phyloP scores from a whole-genome alignment of 2,888 invertebrate genomes.

The Tridacna gigas region DNA sequence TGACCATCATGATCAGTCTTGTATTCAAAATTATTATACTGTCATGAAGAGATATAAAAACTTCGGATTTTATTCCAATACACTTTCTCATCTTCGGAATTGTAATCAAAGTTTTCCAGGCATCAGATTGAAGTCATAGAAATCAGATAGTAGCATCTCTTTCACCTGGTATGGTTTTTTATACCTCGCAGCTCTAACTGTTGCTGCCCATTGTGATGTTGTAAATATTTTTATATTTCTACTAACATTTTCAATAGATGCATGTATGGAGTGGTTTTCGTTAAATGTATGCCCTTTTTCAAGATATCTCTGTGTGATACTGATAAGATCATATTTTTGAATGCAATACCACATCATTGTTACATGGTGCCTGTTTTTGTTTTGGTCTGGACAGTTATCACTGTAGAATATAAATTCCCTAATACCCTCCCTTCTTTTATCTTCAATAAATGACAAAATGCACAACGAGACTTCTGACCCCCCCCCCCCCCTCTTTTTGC shows the following conservation, averaged over 20 bases:
- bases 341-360: slow-evolving; percentile 22
- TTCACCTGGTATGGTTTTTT: not conserved
- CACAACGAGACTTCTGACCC: slow-evolving; percentile 32
- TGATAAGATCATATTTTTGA: slow-evolving; percentile 4
- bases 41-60: not conserved
- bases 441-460: slow-evolving; percentile 4
- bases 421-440: slow-evolving; percentile 13
- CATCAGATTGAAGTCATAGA: slow-evolving; percentile 25
- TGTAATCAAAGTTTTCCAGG: slow-evolving; percentile 24
- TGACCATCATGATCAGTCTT: slow-evolving; percentile 6
- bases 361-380: slow-evolving; percentile 17
- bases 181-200: slow-evolving; percentile 11
- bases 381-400: slow-evolving; percentile 19
- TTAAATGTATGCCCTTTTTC: slow-evolving; percentile 26
- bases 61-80: slow-evolving; percentile 20
- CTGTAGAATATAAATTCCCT: slow-evolving; percentile 28
- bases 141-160: slow-evolving; percentile 14
- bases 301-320: slow-evolving; percentile 18
- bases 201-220: slow-evolving; percentile 28
- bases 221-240: slow-evolving; percentile 19
- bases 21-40: slow-evolving; percentile 1
- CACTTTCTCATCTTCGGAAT: slow-evolving; percentile 18
- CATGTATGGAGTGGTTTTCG: slow-evolving; percentile 11
- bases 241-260: slow-evolving; percentile 2
- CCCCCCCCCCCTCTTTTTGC: slow-evolving; percentile 28